Percentiles rank a stretch among this genome's conserved stretches.
Evolutionary conservation across 2,888 invertebrate species (phyloP).

Genomic region (Trimorus sp.): DNA sequence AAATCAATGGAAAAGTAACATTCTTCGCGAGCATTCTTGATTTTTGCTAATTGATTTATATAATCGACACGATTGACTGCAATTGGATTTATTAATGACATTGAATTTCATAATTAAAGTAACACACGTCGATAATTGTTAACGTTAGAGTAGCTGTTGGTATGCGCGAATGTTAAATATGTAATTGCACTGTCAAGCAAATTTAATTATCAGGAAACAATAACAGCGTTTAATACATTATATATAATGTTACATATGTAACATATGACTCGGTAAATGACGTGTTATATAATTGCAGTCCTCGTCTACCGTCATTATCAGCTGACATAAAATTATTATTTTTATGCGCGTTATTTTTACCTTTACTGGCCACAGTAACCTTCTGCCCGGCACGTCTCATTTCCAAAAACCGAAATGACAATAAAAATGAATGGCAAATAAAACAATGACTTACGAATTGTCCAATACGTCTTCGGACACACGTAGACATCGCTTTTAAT

Average conservation of each 20-base stretch:
- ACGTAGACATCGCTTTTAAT: constrained; percentile 46
- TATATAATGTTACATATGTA: constrained; percentile 45
- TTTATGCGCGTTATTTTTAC: constrained; percentile 39
- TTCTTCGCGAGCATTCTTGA: constrained; percentile 1
- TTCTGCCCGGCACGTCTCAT: background rate
- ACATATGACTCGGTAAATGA: constrained; percentile 43
- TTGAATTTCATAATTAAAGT: too few species aligned
- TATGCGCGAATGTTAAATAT: constrained; percentile 4
- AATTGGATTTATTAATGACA: background rate
- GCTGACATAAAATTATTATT: constrained; percentile 41
- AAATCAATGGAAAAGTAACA: constrained; percentile 29
- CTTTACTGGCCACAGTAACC: constrained; percentile 16
- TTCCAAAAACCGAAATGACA: constrained; percentile 44
- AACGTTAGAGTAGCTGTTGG: constrained; percentile 1
- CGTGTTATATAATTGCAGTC: constrained; percentile 57
- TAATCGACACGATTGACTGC: too few species aligned
- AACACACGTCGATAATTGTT: background rate
- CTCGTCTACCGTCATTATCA: constrained; percentile 51
- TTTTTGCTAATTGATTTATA: constrained; percentile 7
- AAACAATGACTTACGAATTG: constrained; percentile 22
- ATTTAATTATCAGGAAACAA: constrained; percentile 61
- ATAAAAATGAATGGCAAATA: constrained; percentile 40
- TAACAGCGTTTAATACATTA: constrained; percentile 54
- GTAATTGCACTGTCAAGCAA: constrained; percentile 28
- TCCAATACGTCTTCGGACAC: background rate